These are phyloP conservation scores for Microtus oregoni DNA, from an alignment of 2,113 vertebrate genomes.

Conservation along the genomic window DNA sequence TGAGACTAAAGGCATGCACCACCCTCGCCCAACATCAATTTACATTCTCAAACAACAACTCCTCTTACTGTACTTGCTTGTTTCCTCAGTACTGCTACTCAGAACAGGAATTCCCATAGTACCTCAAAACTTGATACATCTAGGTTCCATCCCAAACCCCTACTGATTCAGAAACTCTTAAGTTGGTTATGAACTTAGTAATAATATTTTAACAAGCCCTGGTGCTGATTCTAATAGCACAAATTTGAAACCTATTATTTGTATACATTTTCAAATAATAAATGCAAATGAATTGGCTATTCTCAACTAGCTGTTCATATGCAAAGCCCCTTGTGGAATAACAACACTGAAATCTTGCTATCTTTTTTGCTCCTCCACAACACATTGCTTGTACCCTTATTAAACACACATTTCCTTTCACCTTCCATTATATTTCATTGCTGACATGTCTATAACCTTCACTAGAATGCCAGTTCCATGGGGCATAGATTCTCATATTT, in stretches of 20 bases:
- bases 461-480: slow-evolving; percentile 55
- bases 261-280: slow-evolving; percentile 48
- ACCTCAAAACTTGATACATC: slow-evolving; percentile 3
- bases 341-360: slow-evolving; percentile 9
- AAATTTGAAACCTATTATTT: slow-evolving; percentile 36
- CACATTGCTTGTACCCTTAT: slow-evolving; percentile 56
- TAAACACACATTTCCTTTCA: slow-evolving; percentile 65
- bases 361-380: neutral
- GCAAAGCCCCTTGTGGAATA: slow-evolving; percentile 8
- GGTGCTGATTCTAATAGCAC: neutral
- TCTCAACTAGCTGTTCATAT: slow-evolving; percentile 37
- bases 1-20: too few species aligned
- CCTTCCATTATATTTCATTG: slow-evolving; percentile 64
- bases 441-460: slow-evolving; percentile 65
- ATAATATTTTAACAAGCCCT: slow-evolving; percentile 53
- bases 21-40: neutral
- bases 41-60: slow-evolving; percentile 15
- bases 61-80: neutral
- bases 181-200: neutral
- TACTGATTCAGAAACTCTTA: slow-evolving; percentile 45
- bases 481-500: slow-evolving; percentile 68
- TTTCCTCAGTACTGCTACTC: neutral
- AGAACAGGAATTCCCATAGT: neutral
- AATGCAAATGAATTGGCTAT: slow-evolving; percentile 35
- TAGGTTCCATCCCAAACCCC: neutral